These are phyloP conservation scores for Paratilapia polleni DNA, from an alignment of 2,113 vertebrate species.

Conservation along the genomic window DNA sequence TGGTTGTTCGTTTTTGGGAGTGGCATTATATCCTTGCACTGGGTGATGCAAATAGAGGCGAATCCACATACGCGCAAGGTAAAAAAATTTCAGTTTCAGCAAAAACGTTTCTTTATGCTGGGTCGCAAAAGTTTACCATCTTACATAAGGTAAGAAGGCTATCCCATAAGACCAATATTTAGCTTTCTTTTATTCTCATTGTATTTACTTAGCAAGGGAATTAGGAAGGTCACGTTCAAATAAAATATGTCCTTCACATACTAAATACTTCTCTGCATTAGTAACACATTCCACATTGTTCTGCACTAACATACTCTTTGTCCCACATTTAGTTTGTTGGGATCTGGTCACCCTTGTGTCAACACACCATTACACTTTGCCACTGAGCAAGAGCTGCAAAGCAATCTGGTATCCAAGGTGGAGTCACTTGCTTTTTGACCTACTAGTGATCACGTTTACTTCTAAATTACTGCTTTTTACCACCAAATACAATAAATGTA, in stretches of 20 bases:
- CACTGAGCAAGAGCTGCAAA: not conserved
- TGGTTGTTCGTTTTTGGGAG: too few species aligned
- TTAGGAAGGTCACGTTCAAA: not conserved
- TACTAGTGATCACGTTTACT: too few species aligned
- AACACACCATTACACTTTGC: not conserved
- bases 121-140: too few species aligned
- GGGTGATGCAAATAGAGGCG: not conserved
- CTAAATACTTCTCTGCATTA: not conserved
- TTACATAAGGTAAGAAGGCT: too few species aligned
- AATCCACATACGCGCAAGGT: not conserved
- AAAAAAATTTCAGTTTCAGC: too few species aligned
- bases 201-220: not conserved
- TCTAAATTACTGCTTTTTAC: not conserved
- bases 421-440: too few species aligned
- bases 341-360: not conserved
- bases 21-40: not conserved
- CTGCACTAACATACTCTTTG: not conserved
- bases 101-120: too few species aligned
- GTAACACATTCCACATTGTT: not conserved
- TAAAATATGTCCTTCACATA: not conserved
- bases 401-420: not conserved
- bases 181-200: too few species aligned
- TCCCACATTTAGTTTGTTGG: not conserved
- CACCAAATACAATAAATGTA: not conserved
- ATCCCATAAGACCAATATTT: too few species aligned